Conservation (phyloP, 2,888 invertebrate genomes). For the Drosophila austrosaltans region DNA sequence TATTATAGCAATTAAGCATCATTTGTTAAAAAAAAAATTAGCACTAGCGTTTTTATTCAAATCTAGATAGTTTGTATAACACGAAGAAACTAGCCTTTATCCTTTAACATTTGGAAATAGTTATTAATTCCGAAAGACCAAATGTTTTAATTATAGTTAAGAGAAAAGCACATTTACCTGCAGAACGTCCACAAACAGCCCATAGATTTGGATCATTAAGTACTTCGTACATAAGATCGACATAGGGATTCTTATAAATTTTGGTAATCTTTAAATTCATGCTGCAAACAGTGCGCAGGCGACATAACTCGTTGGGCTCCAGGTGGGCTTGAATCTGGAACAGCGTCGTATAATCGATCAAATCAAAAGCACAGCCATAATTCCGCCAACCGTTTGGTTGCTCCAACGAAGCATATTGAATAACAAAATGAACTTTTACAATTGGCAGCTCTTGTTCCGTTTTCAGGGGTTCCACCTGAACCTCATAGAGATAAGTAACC, state of each 20-base stretch:
- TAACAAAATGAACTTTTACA: constrained; percentile 87
- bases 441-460: constrained; percentile 85
- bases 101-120: constrained; percentile 52
- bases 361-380: constrained; percentile 90
- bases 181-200: constrained; percentile 95
- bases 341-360: constrained; percentile 93
- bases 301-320: constrained; percentile 93
- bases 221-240: constrained; percentile 94
- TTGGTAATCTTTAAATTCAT: constrained; percentile 89
- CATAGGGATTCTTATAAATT: constrained; percentile 84
- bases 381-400: constrained; percentile 81
- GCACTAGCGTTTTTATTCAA: background rate
- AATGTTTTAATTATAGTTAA: background rate
- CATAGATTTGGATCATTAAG: constrained; percentile 95
- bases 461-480: constrained; percentile 87
- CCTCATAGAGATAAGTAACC: constrained; percentile 93
- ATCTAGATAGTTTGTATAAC: background rate
- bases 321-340: constrained; percentile 88
- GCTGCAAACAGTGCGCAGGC: constrained; percentile 94
- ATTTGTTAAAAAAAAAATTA: background rate
- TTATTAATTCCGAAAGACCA: constrained; percentile 37
- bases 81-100: constrained; percentile 62
- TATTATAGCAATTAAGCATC: background rate
- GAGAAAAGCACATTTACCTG: constrained; percentile 85
- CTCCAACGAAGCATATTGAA: constrained; percentile 85